A percentile compares a stretch with the other conserved stretches of the same genome.
These are phyloP conservation scores for Porites lutea DNA, from an alignment of 64 coral and sea anemone species.

Conservation along the genomic window DNA sequence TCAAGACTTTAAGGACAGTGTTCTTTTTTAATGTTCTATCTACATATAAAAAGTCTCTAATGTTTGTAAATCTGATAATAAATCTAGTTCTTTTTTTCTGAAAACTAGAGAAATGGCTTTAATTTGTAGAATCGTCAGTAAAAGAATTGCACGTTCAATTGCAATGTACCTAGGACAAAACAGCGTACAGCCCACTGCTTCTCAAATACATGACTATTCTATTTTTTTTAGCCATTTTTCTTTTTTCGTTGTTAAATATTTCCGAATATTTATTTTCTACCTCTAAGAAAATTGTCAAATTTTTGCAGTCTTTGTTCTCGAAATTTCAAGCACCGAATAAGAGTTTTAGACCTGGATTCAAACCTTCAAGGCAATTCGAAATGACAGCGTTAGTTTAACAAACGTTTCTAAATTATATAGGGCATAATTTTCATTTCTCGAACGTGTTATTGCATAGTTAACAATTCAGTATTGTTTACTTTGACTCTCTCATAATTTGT, in stretches of 20 bases:
- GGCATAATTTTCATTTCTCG: slow-evolving; percentile 3
- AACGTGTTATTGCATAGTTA: not conserved
- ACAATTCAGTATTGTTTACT: not conserved
- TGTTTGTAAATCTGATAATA: not conserved
- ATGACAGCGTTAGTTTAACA: not conserved
- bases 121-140: no score
- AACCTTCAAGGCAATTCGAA: not conserved
- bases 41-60: not conserved
- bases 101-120: slow-evolving; percentile 13
- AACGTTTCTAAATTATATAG: not conserved
- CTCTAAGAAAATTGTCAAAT: not conserved
- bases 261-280: slow-evolving; percentile 42
- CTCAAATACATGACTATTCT: not conserved
- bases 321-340: not conserved
- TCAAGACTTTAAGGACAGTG: no score
- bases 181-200: not conserved
- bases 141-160: no score
- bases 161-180: no score
- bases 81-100: not conserved
- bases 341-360: not conserved
- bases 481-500: no score
- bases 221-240: slow-evolving; percentile 15
- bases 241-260: not conserved
- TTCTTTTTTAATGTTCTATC: no score
- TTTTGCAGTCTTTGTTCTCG: not conserved